Evolutionary conservation across 2,888 invertebrate species (phyloP), one percentile per base, ranked within the genome.

Genomic region (Tortricodes alternella): DNA sequence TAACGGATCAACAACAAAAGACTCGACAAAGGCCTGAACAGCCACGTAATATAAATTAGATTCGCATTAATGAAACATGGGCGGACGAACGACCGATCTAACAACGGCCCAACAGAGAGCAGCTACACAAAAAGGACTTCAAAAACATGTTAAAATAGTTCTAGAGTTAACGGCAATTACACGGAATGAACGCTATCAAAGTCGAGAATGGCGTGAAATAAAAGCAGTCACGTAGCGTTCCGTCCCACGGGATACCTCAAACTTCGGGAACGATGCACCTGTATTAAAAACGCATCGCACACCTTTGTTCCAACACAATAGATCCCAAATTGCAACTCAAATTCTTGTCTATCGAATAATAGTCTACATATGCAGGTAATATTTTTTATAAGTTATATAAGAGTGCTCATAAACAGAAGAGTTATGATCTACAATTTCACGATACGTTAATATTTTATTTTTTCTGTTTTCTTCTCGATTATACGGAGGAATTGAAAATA

Each of bases 231-330:
- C 86, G 84, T 85, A 80, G 71, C 69, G 70, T 71, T 71, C 74
- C 70, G 64, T 63, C 68, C 72, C 65, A 66, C 58, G 63, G 68
- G 70, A 50, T 39, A 21, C 59, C 65, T 74, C 75, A 76, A 86
- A 83, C 74, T 81, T 80, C 74, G 73, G 73, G 76, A 77, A 69
- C 82, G 78, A 83, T 87, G 86, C 89, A 89, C 87, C 88, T 89
- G 86, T 86, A 67, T 74, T 88, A 88, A 88, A 83, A 88, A 85
- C 80, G 86, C 85, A 86, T 83, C 78, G 76, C 73, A 76, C 78
- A 76, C 84, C 80, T 89, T 88, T 89, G 86, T 88, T 87, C 83
- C 74, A 70, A 73, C 73, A 89, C 89, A 89, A 89, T 89, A 83
- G 85, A 78, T 75, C 72, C 78, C 80, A 85, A 88, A 89, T 88